A percentile compares a stretch with the other conserved stretches of the same genome.
Conservation (phyloP, 2,888 invertebrate species). For the Lottia scabra region DNA sequence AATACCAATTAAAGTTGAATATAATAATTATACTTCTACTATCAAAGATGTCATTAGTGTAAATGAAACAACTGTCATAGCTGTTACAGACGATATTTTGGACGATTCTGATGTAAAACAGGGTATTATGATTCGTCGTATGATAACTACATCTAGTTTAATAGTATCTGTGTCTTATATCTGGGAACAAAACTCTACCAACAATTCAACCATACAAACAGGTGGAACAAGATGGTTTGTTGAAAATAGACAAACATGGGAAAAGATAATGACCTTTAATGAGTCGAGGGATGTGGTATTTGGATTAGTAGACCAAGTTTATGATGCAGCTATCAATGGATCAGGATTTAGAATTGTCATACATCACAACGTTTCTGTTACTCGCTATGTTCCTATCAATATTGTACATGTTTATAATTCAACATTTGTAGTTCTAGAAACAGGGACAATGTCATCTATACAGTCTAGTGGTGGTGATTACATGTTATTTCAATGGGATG, state of each 20-base stretch:
- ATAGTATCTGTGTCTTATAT: neutral
- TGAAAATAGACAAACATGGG: neutral
- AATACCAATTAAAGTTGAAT: too few relatives aligned
- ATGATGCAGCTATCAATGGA: neutral
- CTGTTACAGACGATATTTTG: too few relatives aligned
- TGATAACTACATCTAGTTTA: neutral
- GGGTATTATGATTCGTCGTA: neutral
- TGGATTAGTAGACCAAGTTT: neutral
- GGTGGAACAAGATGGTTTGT: neutral
- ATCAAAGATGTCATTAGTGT: too few relatives aligned
- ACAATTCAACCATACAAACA: neutral
- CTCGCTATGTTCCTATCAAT: neutral
- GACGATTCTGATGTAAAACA: neutral
- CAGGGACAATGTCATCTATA: neutral
- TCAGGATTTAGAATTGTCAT: neutral
- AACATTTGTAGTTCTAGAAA: neutral
- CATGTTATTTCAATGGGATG: neutral
- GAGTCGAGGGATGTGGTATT: neutral
- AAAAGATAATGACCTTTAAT: neutral
- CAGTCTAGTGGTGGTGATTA: neutral
- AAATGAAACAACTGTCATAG: too few relatives aligned
- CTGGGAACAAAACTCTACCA: neutral
- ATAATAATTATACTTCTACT: too few relatives aligned
- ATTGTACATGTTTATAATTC: neutral
- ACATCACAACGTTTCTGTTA: neutral